Base-by-base conservation (phyloP, 2,113 vertebrate genomes). In the Anoura caudifer region DNA sequence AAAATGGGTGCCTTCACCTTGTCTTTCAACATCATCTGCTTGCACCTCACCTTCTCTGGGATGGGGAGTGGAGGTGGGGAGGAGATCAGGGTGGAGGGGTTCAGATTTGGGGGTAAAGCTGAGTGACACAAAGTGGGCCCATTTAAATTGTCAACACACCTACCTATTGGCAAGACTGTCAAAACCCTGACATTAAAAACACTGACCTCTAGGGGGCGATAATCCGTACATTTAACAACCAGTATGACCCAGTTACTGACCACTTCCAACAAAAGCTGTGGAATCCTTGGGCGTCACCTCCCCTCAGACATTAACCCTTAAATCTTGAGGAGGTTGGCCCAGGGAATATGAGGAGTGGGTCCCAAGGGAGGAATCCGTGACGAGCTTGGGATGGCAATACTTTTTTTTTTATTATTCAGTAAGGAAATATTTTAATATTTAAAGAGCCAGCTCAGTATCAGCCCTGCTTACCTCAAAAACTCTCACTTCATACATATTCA, bases 381-480 rank as follows among this genome's bases (percentile, higher is more conserved):
- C 4, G 1, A 11, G 11, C 41, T 28, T 75, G 59, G 16, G 70
- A 7, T 63, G 24, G 56, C 63, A 61, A 26, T 36, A 33, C 16
- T 45, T 54, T 85, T 43, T 43, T 61, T 54, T 72, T 59, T 54
- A 36, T 77, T 89, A 45, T 81, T 73, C 45, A 45, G 22, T 24
- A 83, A 59, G 79, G 67, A 93, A 85, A 50, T 70, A 69, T 77
- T 87, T 90, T 19, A 20, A 17, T 70, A 67, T 91, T 95, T 90
- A 41, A 26, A 54, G 65, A 90, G 14, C 52, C 38, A 76, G 54
- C 14, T 76, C 38, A 50, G 7, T 59, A 75, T 52, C 85, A 93
- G 15, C 45, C 22, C 45, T 81, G 20, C 45, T 72, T 67, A 61
- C 12, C 65, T 75, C 59, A 75, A n/a, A 93, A 73, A 38, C 43